These are phyloP conservation scores for Siderastrea siderea DNA, from an alignment of 92 coral and sea anemone species.

Conservation along the genomic window DNA sequence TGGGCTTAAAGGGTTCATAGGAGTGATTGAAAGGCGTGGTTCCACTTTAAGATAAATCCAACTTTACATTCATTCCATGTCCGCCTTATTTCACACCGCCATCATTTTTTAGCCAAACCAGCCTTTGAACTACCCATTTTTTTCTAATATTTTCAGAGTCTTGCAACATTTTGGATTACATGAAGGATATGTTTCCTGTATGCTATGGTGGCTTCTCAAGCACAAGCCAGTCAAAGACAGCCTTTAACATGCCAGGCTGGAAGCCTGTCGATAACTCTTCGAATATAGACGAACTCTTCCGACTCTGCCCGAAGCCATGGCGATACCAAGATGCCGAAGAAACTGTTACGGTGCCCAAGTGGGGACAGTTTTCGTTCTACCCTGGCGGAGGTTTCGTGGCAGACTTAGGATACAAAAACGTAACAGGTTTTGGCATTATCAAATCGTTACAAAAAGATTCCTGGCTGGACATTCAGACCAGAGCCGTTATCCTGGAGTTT, in stretches of 20 bases:
- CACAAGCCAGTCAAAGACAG: constrained; percentile 63
- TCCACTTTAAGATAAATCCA: too few relatives aligned
- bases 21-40: too few relatives aligned
- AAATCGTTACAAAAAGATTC: constrained; percentile 42
- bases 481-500: constrained; percentile 82
- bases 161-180: constrained; percentile 63
- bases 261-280: constrained; percentile 24
- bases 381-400: constrained; percentile 89
- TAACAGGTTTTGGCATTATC: constrained; percentile 38
- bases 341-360: constrained; percentile 65
- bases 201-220: constrained; percentile 73
- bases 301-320: constrained; percentile 92
- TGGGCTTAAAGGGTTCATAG: too few relatives aligned
- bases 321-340: constrained; percentile 67
- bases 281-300: constrained; percentile 44
- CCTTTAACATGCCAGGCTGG: constrained; percentile 79
- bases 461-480: constrained; percentile 83
- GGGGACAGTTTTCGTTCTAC: constrained; percentile 79
- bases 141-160: constrained; percentile 33
- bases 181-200: constrained; percentile 7
- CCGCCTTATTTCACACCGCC: too few relatives aligned
- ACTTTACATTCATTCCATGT: too few relatives aligned
- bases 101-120: too few relatives aligned
- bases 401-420: constrained; percentile 76
- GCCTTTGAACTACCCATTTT: neutral